Percentiles rank a stretch among this genome's conserved stretches.
phyloP scores from a whole-genome alignment of 2,888 invertebrate genomes.

The Netelia fuscicornis region DNA sequence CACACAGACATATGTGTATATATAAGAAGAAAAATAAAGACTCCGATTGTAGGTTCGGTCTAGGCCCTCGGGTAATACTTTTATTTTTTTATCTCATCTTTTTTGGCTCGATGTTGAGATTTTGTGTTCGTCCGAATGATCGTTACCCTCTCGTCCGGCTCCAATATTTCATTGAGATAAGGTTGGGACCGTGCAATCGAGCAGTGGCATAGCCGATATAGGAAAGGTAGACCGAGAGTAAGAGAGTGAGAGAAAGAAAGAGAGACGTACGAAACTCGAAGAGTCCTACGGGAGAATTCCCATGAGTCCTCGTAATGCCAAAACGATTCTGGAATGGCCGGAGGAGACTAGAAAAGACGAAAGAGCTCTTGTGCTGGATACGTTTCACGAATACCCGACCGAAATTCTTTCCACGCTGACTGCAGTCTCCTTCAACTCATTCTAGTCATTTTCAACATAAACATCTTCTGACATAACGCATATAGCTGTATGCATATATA shows the following conservation, averaged over 20 bases:
- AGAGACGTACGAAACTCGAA: slow-evolving; percentile 23
- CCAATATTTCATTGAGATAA: slow-evolving; percentile 51
- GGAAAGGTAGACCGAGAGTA: not conserved
- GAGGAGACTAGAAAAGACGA: not conserved
- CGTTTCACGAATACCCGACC: slow-evolving; percentile 50
- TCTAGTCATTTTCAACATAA: not conserved
- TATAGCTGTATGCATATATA: not conserved
- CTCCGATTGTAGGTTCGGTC: not conserved
- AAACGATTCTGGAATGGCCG: slow-evolving; percentile 50
- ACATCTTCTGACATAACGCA: not conserved
- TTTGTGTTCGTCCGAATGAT: slow-evolving; percentile 25
- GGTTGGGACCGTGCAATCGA: slow-evolving; percentile 38
- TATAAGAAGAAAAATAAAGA: slow-evolving; percentile 9
- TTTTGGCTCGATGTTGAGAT: slow-evolving; percentile 33
- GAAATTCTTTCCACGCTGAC: slow-evolving; percentile 4
- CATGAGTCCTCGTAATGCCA: slow-evolving; percentile 51
- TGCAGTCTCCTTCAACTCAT: not conserved
- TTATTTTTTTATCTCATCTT: slow-evolving; percentile 19
- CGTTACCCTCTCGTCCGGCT: slow-evolving; percentile 27
- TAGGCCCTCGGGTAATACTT: not conserved
- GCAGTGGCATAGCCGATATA: slow-evolving; percentile 19
- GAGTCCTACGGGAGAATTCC: slow-evolving; percentile 20
- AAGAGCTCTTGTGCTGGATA: slow-evolving; percentile 10
- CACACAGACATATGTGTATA: too few relatives aligned
- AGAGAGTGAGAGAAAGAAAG: slow-evolving; percentile 8